Conservation (phyloP, 1,140 invertebrate genomes). For the Gryllus bimaculatus region DNA sequence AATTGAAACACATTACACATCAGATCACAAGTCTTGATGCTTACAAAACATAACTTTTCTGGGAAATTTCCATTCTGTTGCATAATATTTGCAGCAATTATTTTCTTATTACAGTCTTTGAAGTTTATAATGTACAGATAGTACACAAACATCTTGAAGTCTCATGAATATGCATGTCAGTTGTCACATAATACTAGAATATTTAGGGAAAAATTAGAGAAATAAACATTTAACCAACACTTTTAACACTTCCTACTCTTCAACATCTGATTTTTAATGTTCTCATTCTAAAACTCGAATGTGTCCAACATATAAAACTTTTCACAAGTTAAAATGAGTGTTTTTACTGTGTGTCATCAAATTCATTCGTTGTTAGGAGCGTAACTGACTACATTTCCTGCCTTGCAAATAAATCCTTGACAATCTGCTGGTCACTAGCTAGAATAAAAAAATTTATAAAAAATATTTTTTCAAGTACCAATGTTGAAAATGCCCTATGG, state of each 20-base stretch:
- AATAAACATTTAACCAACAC: neutral
- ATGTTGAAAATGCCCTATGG: neutral
- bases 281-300: neutral
- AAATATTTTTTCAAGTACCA: neutral
- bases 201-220: neutral
- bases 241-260: neutral
- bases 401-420: conserved; percentile 29
- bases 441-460: conserved; percentile 24
- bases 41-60: too few relatives aligned
- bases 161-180: neutral
- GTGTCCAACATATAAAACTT: conserved; percentile 9
- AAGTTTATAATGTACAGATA: too few relatives aligned
- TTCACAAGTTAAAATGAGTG: neutral
- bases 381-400: conserved; percentile 11
- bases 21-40: too few relatives aligned
- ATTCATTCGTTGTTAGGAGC: conserved; percentile 12
- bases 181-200: conserved; percentile 7
- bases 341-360: conserved; percentile 12
- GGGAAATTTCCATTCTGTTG: too few relatives aligned
- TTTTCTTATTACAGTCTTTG: too few relatives aligned
- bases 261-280: conserved; percentile 6
- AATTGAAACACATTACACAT: too few relatives aligned
- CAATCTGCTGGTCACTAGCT: conserved; percentile 26
- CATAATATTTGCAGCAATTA: too few relatives aligned
- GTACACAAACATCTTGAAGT: neutral